These are phyloP conservation scores for Delphinapterus leucas DNA, from an alignment of 2,113 vertebrate species.

Conservation along the genomic window DNA sequence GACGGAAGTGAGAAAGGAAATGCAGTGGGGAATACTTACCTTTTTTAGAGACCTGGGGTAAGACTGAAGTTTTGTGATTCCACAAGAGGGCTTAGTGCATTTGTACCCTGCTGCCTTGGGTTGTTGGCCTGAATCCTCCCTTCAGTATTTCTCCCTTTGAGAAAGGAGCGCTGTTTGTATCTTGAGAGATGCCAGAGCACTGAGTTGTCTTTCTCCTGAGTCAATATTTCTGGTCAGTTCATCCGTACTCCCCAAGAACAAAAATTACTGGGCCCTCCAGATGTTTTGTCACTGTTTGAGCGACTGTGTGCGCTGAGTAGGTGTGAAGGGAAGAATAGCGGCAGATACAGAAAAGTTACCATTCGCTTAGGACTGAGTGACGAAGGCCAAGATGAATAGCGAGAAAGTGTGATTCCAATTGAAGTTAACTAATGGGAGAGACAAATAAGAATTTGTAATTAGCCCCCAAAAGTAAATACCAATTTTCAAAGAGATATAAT, in stretches of 20 bases:
- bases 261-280: not conserved
- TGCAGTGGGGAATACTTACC: not conserved
- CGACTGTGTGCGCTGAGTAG: not conserved
- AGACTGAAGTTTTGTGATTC: not conserved
- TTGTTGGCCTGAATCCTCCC: no score
- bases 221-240: not conserved
- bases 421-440: not conserved
- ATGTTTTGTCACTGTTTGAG: not conserved
- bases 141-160: not conserved
- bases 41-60: not conserved
- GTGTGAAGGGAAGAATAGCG: not conserved
- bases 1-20: not conserved
- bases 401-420: not conserved
- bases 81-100: not conserved
- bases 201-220: not conserved
- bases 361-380: not conserved
- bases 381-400: not conserved
- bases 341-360: not conserved
- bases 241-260: not conserved
- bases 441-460: not conserved
- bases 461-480: not conserved
- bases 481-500: not conserved
- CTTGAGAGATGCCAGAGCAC: not conserved
- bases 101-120: rapidly evolving
- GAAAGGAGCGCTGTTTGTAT: not conserved